Evolutionary conservation across 2,888 invertebrate genomes (phyloP), one percentile per base, ranked within the genome.

Genomic region (Synergus umbraculus): DNA sequence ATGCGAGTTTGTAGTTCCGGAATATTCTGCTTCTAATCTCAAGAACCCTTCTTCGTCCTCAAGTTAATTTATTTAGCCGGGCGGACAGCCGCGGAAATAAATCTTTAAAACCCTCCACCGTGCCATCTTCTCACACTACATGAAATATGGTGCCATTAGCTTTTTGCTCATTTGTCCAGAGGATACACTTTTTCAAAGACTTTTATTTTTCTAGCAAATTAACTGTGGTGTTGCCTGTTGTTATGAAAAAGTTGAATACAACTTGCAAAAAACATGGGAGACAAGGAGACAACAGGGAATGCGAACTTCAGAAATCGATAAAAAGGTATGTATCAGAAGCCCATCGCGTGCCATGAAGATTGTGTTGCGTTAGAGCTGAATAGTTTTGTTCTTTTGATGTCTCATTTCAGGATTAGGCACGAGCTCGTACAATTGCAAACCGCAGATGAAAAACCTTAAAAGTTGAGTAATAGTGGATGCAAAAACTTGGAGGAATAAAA

Each of bases 321-420:
- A 73, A 73, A 73, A 73, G 54, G 10, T 73, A 73, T 58, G 10
- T 73, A 73, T 58, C 54, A 73, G 54, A 73, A n/a, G 73, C 18
- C 9, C 49, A 49, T 67, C 67, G 67, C 67, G 67, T 67, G 67
- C 22, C 22, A 37, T n/a, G 54, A 41, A 67, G 43, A 43, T 63
- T 69, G 18, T 49, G 41, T 29, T 54, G 29, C 66, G 43, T 67
- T 37, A 41, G 18, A 7, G 76, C 2, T 9, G 13, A 58, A 60
- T 69, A 76, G 15, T 49, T 46, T 77, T 79, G 77, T 83, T 80
- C 63, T 41, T 43, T n/a, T 77, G 66, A 80, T 78, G 79, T 80
- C 66, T 76, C 76, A 49, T 10, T 54, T 43, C n/a, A 46, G 60
- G 58, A 46, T 63, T 22, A 29, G 29, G 22, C 63, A 22, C 29